These are phyloP conservation scores for Himantopus leucocephalus DNA, from an alignment of 2,113 vertebrate species.

Conservation along the genomic window DNA sequence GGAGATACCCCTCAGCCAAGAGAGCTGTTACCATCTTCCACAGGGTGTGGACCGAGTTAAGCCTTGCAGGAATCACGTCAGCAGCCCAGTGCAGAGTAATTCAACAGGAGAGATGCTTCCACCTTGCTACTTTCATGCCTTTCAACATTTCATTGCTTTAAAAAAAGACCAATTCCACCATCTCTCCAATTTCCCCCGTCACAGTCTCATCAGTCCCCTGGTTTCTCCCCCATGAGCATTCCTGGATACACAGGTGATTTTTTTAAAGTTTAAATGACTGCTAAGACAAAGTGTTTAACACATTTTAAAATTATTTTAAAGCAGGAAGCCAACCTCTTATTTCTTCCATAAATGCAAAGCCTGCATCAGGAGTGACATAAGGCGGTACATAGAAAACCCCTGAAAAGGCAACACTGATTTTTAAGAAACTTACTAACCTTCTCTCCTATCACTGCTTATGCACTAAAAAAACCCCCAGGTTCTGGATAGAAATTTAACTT, in stretches of 20 bases:
- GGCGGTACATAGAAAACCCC: not conserved
- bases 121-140: not conserved
- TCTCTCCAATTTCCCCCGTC: fast-evolving
- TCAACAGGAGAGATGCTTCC: not conserved
- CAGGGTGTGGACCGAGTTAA: not conserved
- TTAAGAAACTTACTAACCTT: not conserved
- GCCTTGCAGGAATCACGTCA: not conserved
- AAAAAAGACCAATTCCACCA: not conserved
- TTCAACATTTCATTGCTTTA: not conserved
- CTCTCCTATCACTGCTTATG: not conserved
- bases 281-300: not conserved
- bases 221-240: not conserved
- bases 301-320: not conserved
- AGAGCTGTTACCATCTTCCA: not conserved
- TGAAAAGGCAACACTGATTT: not conserved
- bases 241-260: not conserved
- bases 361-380: not conserved
- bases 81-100: not conserved
- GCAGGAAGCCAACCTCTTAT: not conserved
- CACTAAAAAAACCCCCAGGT: not conserved
- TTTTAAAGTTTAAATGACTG: not conserved
- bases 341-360: not conserved
- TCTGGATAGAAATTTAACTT: not conserved
- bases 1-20: not conserved
- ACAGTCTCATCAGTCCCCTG: not conserved